Percentiles rank a stretch among this genome's conserved stretches.
Conservation (phyloP, 1,140 invertebrate species). For the Leptestheria dahalacensis region DNA sequence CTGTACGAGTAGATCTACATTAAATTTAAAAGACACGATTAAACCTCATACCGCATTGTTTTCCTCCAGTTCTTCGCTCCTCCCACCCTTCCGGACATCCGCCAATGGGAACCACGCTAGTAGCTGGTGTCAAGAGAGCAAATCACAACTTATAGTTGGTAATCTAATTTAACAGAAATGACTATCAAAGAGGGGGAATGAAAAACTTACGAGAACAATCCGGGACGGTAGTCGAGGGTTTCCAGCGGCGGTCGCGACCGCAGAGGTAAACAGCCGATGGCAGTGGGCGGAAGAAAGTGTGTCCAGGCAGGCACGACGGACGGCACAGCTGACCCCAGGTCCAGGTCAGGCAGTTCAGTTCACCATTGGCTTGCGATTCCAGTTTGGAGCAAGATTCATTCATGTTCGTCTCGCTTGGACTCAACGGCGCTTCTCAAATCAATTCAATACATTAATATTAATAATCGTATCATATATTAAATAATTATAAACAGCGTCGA, state of each 20-base stretch:
- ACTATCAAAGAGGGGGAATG: not conserved
- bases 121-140: constrained; percentile 2
- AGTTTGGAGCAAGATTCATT: constrained; percentile 8
- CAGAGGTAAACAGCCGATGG: constrained; percentile 14
- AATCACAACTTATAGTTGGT: not conserved
- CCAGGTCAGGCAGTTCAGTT: constrained; percentile 14
- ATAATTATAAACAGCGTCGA: not conserved
- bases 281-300: constrained; percentile 12
- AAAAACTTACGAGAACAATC: constrained; percentile 11
- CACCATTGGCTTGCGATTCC: constrained; percentile 10
- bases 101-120: constrained; percentile 8
- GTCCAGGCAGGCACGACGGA: constrained; percentile 7
- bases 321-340: constrained; percentile 15
- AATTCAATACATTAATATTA: too few relatives aligned
- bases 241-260: constrained; percentile 11
- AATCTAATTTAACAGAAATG: not conserved
- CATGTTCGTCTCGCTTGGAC: not conserved
- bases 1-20: too few relatives aligned
- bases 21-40: not conserved
- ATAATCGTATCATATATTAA: too few relatives aligned
- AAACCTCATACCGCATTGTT: constrained; percentile 15
- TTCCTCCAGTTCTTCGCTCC: constrained; percentile 11
- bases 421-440: not conserved
- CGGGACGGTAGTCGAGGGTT: constrained; percentile 5
- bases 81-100: constrained; percentile 12